phyloP scores from a whole-genome alignment of 2,888 invertebrate species.

The Phanerotoma sp. region DNA sequence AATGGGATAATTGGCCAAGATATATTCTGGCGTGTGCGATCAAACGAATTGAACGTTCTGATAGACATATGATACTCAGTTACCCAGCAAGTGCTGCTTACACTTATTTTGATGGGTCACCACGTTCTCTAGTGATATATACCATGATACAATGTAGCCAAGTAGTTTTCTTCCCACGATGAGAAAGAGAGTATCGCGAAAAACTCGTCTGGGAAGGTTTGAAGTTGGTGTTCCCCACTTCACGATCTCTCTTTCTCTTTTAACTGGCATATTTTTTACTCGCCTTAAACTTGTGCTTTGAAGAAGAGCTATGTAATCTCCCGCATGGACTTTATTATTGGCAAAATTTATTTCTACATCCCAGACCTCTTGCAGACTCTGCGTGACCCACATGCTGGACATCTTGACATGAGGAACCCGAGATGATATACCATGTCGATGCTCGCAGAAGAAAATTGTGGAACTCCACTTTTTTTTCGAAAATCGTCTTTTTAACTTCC shows the following conservation, averaged over 20 bases:
- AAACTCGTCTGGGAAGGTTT: constrained; percentile 45
- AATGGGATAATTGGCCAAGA: constrained; percentile 22
- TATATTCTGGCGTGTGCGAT: background rate
- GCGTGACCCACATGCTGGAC: constrained; percentile 22
- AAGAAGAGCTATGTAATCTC: constrained; percentile 22
- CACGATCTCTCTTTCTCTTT: constrained; percentile 25
- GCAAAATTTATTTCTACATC: constrained; percentile 41
- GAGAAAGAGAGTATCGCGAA: constrained; percentile 41
- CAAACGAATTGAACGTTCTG: constrained; percentile 1
- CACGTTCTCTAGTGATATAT: constrained; percentile 27
- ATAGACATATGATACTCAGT: constrained; percentile 26
- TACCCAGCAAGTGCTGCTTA: constrained; percentile 18
- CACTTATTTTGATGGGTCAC: constrained; percentile 26
- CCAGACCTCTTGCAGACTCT: constrained; percentile 12
- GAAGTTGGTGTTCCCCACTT: constrained; percentile 18
- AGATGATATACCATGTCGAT: too few species aligned
- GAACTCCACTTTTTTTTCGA: too few species aligned
- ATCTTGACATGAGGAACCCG: too few species aligned
- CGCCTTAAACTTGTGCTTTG: constrained; percentile 9
- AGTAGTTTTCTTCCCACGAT: constrained; percentile 45
- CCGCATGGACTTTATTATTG: constrained; percentile 30
- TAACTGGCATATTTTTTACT: background rate
- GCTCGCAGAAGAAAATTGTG: background rate
- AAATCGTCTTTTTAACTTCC: too few species aligned
- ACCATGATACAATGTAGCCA: constrained; percentile 14